Conservation (phyloP, 2,113 vertebrate genomes). For the Gallinago jamesoni region DNA sequence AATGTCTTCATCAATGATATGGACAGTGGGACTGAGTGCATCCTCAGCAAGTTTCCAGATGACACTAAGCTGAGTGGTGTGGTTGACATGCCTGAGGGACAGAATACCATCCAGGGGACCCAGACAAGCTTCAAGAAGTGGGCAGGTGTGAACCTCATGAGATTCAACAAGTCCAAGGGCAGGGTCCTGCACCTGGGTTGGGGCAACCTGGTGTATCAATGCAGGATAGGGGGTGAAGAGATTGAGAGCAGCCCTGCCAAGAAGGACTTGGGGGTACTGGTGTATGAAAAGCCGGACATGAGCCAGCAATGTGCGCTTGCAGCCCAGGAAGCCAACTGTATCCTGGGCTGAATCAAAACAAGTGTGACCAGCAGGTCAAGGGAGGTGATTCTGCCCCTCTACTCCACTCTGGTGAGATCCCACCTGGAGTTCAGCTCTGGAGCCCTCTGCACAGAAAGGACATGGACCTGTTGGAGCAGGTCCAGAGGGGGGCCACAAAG, state of each 20-base stretch:
- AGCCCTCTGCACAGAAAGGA: background rate
- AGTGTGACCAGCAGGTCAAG: background rate
- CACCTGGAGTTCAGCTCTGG: background rate
- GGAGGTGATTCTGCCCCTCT: background rate
- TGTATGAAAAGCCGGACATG: background rate
- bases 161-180: background rate
- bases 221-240: background rate
- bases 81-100: background rate
- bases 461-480: background rate
- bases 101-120: background rate
- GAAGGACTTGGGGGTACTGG: background rate
- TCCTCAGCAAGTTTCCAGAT: background rate
- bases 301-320: background rate
- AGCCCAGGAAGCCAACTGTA: background rate
- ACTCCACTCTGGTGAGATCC: background rate
- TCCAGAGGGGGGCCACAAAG: background rate
- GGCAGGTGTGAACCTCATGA: background rate
- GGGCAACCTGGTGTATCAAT: background rate
- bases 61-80: background rate
- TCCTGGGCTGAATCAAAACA: background rate
- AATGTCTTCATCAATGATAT: background rate
- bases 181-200: background rate
- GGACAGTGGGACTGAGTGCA: background rate
- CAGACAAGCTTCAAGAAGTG: background rate
- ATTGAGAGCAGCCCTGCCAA: background rate